Evolutionary conservation across 2,797 vertebrate species (phyloP).

Genomic region (Poeciliopsis infans): DNA sequence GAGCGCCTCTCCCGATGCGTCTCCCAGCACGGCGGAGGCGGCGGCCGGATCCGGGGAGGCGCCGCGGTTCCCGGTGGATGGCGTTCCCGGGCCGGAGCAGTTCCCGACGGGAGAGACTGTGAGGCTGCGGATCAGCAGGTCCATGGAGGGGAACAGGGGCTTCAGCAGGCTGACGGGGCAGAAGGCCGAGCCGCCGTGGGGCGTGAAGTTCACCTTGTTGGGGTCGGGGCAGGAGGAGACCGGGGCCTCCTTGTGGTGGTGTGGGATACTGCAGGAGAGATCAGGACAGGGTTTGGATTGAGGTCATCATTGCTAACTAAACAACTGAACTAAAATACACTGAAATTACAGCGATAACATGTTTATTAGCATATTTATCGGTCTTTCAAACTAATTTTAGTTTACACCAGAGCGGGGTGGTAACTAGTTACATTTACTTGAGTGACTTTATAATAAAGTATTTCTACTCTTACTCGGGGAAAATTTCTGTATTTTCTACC

Average conservation of each 20-base stretch:
- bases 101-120: slow-evolving; percentile 62
- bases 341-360: too few species aligned
- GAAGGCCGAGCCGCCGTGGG: slow-evolving; percentile 88
- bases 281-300: too few species aligned
- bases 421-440: too few species aligned
- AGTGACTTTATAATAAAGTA: too few species aligned
- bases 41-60: slow-evolving; percentile 44
- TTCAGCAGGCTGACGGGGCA: slow-evolving; percentile 88
- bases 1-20: slow-evolving; percentile 38
- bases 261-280: slow-evolving; percentile 67
- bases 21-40: slow-evolving; percentile 51
- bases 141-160: slow-evolving; percentile 85
- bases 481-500: too few species aligned
- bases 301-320: too few species aligned
- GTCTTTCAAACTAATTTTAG: too few species aligned
- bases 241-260: slow-evolving; percentile 68
- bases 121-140: slow-evolving; percentile 85
- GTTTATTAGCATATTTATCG: too few species aligned
- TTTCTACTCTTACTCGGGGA: too few species aligned
- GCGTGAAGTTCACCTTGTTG: slow-evolving; percentile 93
- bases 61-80: slow-evolving; percentile 37
- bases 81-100: slow-evolving; percentile 50
- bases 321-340: too few species aligned
- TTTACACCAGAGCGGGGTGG: too few species aligned
- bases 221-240: slow-evolving; percentile 89